Evolutionary conservation across 2,113 vertebrate species (phyloP).

Genomic region (Amblyornis subalaris): DNA sequence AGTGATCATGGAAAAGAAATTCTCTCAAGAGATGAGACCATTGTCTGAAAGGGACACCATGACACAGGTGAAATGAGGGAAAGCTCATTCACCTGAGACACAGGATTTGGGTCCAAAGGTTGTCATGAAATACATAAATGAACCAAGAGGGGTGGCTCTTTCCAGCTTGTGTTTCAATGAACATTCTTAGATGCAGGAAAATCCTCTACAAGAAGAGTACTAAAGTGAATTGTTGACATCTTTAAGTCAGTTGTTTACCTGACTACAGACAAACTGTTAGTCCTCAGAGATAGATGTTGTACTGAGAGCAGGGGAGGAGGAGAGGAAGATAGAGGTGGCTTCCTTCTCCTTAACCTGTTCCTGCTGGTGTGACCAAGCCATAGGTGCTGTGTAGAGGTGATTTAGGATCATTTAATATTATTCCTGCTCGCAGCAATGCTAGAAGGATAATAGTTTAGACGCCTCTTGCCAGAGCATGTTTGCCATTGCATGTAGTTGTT

Average conservation of each 20-base stretch:
- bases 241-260: neutral
- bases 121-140: neutral
- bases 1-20: neutral
- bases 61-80: neutral
- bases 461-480: neutral
- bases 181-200: neutral
- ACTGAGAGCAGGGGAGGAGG: neutral
- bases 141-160: neutral
- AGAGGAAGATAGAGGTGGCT: neutral
- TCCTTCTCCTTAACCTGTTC: neutral
- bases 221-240: neutral
- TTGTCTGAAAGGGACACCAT: neutral
- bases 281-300: neutral
- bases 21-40: neutral
- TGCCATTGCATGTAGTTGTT: neutral
- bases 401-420: neutral
- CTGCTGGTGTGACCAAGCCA: neutral
- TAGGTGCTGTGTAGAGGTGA: accelerated
- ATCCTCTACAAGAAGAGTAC: neutral
- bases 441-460: neutral
- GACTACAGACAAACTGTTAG: neutral
- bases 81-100: neutral
- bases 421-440: neutral
- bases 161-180: neutral
- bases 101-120: neutral